Percentiles rank a stretch among this genome's conserved stretches.
phyloP scores from a whole-genome alignment of 2,888 invertebrate species.

The Acronicta alni region DNA sequence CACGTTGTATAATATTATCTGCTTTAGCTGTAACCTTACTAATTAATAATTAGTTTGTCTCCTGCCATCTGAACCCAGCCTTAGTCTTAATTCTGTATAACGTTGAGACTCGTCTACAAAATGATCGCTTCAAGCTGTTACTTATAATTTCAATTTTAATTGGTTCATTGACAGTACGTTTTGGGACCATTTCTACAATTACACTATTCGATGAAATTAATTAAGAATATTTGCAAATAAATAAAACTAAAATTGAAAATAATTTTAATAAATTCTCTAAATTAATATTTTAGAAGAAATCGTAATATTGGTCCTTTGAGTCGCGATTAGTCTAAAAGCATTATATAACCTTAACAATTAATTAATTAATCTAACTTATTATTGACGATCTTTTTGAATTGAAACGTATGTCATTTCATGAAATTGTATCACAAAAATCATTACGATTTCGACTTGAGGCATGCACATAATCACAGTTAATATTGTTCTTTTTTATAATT shows the following conservation, averaged over 20 bases:
- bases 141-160: constrained; percentile 5
- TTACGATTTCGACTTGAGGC: too few relatives aligned
- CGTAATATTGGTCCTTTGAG: constrained; percentile 1
- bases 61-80: neutral
- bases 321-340: neutral
- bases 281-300: too few relatives aligned
- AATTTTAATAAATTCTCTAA: neutral
- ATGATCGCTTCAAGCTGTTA: constrained; percentile 4
- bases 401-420: too few relatives aligned
- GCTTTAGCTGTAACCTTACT: too few relatives aligned
- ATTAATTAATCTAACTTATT: too few relatives aligned
- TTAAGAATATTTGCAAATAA: neutral
- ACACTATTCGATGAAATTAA: neutral
- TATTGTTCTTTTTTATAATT: too few relatives aligned
- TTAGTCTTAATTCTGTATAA: neutral
- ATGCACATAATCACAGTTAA: too few relatives aligned
- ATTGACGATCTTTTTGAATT: too few relatives aligned
- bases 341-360: too few relatives aligned
- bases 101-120: neutral
- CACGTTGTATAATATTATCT: too few relatives aligned
- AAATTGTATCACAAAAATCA: too few relatives aligned
- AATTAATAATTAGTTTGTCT: too few relatives aligned
- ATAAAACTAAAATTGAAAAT: neutral
- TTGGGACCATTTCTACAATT: neutral
- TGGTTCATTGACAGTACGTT: neutral